Conservation (phyloP, 2,888 invertebrate species). For the Hemaris fuciformis region DNA sequence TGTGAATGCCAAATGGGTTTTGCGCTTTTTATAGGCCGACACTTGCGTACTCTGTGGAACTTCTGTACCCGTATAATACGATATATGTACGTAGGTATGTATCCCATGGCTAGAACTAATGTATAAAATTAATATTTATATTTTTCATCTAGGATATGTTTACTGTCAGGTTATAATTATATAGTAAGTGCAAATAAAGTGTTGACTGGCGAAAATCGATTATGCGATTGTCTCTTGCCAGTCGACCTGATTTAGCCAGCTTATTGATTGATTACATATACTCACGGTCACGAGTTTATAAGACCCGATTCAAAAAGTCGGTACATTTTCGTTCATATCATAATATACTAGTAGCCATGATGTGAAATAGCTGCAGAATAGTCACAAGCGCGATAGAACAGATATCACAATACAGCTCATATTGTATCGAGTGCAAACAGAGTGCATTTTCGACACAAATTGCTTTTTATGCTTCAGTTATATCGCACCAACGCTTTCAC, state of each 20-base stretch:
- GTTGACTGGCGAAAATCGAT: too few relatives aligned
- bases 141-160: too few relatives aligned
- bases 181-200: too few relatives aligned
- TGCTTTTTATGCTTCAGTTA: constrained; percentile 2
- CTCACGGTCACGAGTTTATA: too few relatives aligned
- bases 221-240: too few relatives aligned
- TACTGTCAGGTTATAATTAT: too few relatives aligned
- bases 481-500: not conserved
- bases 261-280: too few relatives aligned
- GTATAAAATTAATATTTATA: too few relatives aligned
- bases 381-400: not conserved
- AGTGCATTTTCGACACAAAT: constrained; percentile 6
- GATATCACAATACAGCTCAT: not conserved
- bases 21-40: constrained; percentile 32
- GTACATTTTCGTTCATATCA: not conserved
- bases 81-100: too few relatives aligned
- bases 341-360: not conserved
- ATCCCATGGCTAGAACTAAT: too few relatives aligned
- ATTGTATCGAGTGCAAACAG: not conserved
- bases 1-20: constrained; percentile 61
- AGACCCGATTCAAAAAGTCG: not conserved
- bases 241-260: too few relatives aligned
- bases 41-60: not conserved
- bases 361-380: not conserved
- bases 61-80: not conserved